Percentiles rank a stretch among this genome's conserved stretches.
Conservation (phyloP, 2,888 invertebrate species). For the Dastarcus helophoroides region DNA sequence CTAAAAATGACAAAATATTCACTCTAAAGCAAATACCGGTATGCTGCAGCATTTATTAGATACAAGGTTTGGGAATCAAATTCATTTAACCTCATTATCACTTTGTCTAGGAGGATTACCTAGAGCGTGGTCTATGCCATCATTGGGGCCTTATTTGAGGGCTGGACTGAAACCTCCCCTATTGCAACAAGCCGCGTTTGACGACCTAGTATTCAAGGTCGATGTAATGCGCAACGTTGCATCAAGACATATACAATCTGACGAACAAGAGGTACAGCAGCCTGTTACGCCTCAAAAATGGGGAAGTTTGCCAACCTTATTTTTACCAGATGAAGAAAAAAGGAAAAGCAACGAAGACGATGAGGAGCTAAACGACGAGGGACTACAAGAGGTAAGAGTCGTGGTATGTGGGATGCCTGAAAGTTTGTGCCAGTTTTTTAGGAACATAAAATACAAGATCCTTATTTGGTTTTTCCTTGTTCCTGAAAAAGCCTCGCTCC, state of each 20-base stretch:
- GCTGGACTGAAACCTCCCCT: slow-evolving; percentile 64
- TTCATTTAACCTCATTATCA: no score
- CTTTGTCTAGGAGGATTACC: slow-evolving; percentile 33
- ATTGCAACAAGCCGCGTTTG: slow-evolving; percentile 78
- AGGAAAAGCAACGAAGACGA: slow-evolving; percentile 18
- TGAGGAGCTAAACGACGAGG: slow-evolving; percentile 26
- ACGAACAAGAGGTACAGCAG: slow-evolving; percentile 34
- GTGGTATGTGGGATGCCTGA: no score
- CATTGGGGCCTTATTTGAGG: slow-evolving; percentile 42
- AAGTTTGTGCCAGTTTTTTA: no score
- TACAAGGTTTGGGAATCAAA: no score
- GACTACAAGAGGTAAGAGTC: slow-evolving; percentile 33
- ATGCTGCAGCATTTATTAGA: slow-evolving; percentile 9
- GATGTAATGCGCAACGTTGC: slow-evolving; percentile 75
- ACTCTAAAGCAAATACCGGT: no score
- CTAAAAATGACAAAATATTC: no score
- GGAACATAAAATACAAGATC: no score
- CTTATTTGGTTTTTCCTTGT: no score
- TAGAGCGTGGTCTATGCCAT: slow-evolving; percentile 35
- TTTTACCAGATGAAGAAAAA: slow-evolving; percentile 21
- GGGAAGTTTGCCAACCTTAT: slow-evolving; percentile 30
- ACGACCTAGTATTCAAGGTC: slow-evolving; percentile 66
- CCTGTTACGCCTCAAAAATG: slow-evolving; percentile 27
- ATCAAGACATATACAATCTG: slow-evolving; percentile 38
- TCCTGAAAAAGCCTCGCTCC: no score